Evolutionary conservation across 2,797 vertebrate genomes (phyloP), one percentile per base, ranked within the genome.

Genomic region (Neomorphus geoffroyi): DNA sequence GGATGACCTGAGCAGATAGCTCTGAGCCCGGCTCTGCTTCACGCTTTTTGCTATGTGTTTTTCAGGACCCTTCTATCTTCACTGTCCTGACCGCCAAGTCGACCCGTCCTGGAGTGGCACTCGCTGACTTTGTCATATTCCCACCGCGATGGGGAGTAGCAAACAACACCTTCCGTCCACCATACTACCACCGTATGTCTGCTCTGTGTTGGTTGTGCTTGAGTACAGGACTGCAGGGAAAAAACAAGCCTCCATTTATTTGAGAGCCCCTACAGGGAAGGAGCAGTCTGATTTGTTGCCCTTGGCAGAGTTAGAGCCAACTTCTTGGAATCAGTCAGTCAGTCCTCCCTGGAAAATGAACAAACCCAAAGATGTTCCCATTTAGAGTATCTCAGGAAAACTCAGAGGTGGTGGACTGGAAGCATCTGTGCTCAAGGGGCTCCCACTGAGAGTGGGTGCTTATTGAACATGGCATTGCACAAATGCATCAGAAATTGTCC

Each of bases 121-220:
- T 99, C 0, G 99, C 99, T 16, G 99, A 99, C 95, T 99, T 99
- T 96, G 99, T 99, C 90, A 99, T 99, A 97, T 99, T 99, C 88
- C 99, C 99, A 2, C 99, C 99, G 0, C 98, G 99, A 21, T 99
- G 99, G 99, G 99, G 98, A 8, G 99, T 99, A 45, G 98, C 99
- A 10, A 98, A 99, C 84, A 98, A 98, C 96, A 99, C 99, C 92
- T 99, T 99, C 98, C 98, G 99, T 9, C 99, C 99, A 5, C 99
- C 99, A 1, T 99, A 99, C 97, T 99, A 99, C 91, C 99, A 99
- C 97, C 98, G 99, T 99, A 98, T 86, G 99, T 97, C 43, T 88
- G 45, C 71, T 43, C 45, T 66, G 78, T 65, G 88, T 50, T 43
- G 67, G 7, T 11, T 57, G 7, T 22, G 8, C 30, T 22, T 24